A percentile compares a stretch with the other conserved stretches of the same genome.
Evolutionary conservation across 1,140 invertebrate species (phyloP).

Genomic region (Neelides sp.): DNA sequence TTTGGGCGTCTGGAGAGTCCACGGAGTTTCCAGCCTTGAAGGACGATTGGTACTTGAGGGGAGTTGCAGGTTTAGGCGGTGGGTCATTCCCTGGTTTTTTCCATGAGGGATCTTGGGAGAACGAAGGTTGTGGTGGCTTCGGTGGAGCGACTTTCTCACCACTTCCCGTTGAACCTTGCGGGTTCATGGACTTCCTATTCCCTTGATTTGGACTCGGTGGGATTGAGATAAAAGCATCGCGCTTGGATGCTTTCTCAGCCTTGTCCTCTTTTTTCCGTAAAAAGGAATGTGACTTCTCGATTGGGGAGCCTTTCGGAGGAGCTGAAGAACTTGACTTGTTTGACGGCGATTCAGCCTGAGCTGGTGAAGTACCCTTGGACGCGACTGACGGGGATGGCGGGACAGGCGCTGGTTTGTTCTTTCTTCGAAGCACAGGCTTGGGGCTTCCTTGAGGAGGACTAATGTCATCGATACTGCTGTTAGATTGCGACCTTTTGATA

Average conservation of each 20-base stretch:
- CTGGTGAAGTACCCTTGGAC: too few relatives aligned
- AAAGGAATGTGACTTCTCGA: background rate
- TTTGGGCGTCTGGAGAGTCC: background rate
- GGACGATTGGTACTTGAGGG: constrained; percentile 23
- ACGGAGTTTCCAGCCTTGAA: constrained; percentile 10
- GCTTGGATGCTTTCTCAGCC: background rate
- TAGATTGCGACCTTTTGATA: constrained; percentile 52
- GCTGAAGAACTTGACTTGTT: too few relatives aligned
- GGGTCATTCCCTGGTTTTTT: background rate
- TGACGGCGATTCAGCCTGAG: too few relatives aligned
- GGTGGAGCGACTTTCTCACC: constrained; percentile 11
- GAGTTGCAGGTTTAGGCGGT: constrained; percentile 2
- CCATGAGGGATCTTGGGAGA: background rate
- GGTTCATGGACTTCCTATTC: constrained; percentile 1
- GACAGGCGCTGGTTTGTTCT: constrained; percentile 33
- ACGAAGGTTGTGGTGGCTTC: constrained; percentile 23
- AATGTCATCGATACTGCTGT: constrained; percentile 44
- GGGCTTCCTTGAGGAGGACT: constrained; percentile 55
- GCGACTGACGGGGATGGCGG: too few relatives aligned
- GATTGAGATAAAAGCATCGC: constrained; percentile 17
- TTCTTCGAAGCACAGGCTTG: constrained; percentile 49
- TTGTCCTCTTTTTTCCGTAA: background rate
- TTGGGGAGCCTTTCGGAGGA: background rate
- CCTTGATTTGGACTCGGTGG: constrained; percentile 29
- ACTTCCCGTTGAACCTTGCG: background rate